Evolutionary conservation across 2,797 vertebrate genomes (phyloP).

Genomic region (Rhynchonycteris naso): DNA sequence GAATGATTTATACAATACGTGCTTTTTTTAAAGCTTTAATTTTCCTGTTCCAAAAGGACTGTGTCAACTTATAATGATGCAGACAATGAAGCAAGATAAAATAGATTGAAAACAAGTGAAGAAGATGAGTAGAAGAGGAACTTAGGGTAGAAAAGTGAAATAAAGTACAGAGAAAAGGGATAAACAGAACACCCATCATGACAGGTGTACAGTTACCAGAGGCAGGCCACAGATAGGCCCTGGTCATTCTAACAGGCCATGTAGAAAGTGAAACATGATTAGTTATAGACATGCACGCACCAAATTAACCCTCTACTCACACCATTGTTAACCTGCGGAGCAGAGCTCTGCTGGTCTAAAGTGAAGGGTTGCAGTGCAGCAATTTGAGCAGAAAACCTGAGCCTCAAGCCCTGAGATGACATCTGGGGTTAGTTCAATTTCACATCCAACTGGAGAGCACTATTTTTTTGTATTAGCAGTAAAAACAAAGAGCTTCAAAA

Average conservation of each 20-base stretch:
- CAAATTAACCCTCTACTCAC: background rate
- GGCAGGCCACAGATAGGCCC: background rate
- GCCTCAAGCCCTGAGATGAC: background rate
- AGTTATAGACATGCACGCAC: background rate
- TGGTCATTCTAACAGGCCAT: background rate
- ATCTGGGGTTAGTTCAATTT: background rate
- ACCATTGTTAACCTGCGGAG: background rate
- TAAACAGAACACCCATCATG: rapidly evolving
- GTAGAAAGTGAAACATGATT: background rate
- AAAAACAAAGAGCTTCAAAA: background rate
- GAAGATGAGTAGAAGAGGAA: background rate
- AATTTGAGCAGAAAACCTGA: background rate
- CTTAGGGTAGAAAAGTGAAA: background rate
- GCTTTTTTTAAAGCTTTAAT: background rate
- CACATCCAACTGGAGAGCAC: background rate
- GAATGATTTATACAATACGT: background rate
- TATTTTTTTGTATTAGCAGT: background rate
- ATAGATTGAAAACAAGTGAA: background rate
- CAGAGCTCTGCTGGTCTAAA: background rate
- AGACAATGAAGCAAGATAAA: slow-evolving; percentile 14
- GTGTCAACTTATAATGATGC: background rate
- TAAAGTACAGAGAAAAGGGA: background rate
- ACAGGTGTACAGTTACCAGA: background rate
- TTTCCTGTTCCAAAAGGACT: background rate
- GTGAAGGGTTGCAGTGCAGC: background rate